Base-by-base conservation (phyloP, 2,888 invertebrate genomes). In the Hyalella azteca region DNA sequence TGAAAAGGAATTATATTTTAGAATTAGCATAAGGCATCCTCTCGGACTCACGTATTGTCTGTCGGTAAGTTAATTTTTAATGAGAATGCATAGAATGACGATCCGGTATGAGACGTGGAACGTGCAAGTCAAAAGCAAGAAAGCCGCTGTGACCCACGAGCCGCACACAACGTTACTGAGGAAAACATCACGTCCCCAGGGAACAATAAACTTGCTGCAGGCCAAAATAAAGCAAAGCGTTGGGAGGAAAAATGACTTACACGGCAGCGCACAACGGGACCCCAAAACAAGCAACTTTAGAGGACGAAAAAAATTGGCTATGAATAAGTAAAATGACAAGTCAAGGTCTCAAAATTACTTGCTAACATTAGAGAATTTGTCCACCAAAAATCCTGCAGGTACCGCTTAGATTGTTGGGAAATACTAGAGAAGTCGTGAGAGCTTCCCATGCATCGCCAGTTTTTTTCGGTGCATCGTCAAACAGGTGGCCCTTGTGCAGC, bases 181-280 rank as follows among this genome's bases (percentile, higher is more conserved):
- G 54, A 11, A 54, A 22, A 54, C 26, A 54, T 54, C 54, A 54
- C 54, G 54, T 54, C 54, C 54, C 54, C 54, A 54, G 11, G 26
- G 26, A 54, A 54, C 54, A 54, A 54, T 54, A 54, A 54, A 54
- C 26, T 54, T n/a, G 54, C 54, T 13, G 54, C 54, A 54, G 54
- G 54, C 54, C 29, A 54, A 54, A 54, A 26, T 54, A 54, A 5
- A 54, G 54, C 54, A 54, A 54, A 54, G 54, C 19, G 54, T 29
- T 2, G 15, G 26, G 26, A 22, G 54, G 29, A 54, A 54, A 54
- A 54, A n/a, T 54, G 54, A 54, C 54, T 54, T 29, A 29, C 54
- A 54, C 19, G 50, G 50, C 50, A 22, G n/a, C 7, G 9, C 26
- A 29, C 54, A 54, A 54, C 54, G 54, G 54, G 54, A 54, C 54